A percentile compares a stretch with the other conserved stretches of the same genome.
Conservation (phyloP, 1,140 invertebrate species). For the Aphelenchoides besseyi region DNA sequence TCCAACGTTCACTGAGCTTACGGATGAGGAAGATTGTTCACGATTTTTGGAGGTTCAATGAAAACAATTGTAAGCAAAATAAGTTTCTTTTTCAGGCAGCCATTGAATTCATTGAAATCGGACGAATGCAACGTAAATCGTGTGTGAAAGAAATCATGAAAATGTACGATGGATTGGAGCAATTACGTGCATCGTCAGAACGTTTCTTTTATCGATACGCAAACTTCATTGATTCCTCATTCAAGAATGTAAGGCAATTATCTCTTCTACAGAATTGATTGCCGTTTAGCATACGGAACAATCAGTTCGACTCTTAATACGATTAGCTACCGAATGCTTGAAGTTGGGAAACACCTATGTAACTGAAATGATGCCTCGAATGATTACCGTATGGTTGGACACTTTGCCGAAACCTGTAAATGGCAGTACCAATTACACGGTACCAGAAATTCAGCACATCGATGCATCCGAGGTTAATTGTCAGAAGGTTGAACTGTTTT, state of each 20-base stretch:
- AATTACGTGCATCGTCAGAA: background rate
- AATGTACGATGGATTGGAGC: constrained; percentile 8
- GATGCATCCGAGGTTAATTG: background rate
- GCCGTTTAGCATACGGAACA: background rate
- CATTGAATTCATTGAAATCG: background rate
- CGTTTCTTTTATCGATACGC: constrained; percentile 16
- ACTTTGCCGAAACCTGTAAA: background rate
- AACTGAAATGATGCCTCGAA: constrained; percentile 17
- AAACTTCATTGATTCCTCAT: constrained; percentile 9
- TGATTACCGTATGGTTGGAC: constrained; percentile 21
- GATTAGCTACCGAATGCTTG: constrained; percentile 10
- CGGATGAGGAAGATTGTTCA: background rate
- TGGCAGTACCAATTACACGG: background rate
- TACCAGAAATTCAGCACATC: background rate
- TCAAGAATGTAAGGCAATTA: background rate
- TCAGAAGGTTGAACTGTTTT: too few relatives aligned
- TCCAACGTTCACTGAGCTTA: background rate
- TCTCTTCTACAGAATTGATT: background rate
- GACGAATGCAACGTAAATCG: background rate
- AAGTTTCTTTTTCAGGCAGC: background rate
- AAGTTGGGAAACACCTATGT: constrained; percentile 3
- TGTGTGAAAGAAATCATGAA: constrained; percentile 8
- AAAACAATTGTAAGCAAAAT: too few relatives aligned
- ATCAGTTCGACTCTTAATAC: constrained; percentile 10
- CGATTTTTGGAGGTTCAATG: background rate